Conservation (phyloP, 2,113 vertebrate species). For the Paraplagusia blochii region DNA sequence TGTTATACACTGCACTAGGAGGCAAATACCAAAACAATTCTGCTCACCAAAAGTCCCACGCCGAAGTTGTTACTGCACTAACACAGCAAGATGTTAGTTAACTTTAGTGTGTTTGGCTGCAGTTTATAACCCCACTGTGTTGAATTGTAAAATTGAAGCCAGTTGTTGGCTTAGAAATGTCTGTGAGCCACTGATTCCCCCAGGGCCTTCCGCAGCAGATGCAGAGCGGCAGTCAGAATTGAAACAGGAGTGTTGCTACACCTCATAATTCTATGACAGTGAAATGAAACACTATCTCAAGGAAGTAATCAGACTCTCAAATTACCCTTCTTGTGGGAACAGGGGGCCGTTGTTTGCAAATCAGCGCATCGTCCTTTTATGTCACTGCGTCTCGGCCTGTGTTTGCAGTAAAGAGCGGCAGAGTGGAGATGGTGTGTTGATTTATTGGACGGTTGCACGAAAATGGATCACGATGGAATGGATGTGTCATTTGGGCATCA, state of each 20-base stretch:
- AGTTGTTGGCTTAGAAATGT: constrained; percentile 48
- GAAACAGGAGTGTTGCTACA: constrained; percentile 50
- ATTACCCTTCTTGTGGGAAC: constrained; percentile 51
- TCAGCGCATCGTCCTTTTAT: constrained; percentile 53
- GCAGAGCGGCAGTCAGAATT: constrained; percentile 52
- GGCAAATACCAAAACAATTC: constrained; percentile 12
- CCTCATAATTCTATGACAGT: constrained; percentile 61
- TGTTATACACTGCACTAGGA: constrained; percentile 17
- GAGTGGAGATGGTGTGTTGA: constrained; percentile 61
- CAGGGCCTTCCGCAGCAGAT: constrained; percentile 41
- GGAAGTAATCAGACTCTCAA: constrained; percentile 67
- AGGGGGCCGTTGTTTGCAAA: constrained; percentile 46
- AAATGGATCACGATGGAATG: constrained; percentile 62
- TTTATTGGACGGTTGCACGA: constrained; percentile 67
- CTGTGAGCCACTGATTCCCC: constrained; percentile 39
- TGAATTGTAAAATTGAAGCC: constrained; percentile 37
- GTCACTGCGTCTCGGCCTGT: constrained; percentile 21
- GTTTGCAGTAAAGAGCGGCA: constrained; percentile 58
- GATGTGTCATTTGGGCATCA: constrained; percentile 61
- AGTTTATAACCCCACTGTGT: constrained; percentile 55
- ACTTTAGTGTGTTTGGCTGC: constrained; percentile 36
- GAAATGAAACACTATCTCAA: constrained; percentile 62
- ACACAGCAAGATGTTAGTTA: constrained; percentile 23
- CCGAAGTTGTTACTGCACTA: not conserved
- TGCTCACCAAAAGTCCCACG: constrained; percentile 6